Evolutionary conservation across 1,140 invertebrate genomes (phyloP).

Genomic region (Papilio helenus): DNA sequence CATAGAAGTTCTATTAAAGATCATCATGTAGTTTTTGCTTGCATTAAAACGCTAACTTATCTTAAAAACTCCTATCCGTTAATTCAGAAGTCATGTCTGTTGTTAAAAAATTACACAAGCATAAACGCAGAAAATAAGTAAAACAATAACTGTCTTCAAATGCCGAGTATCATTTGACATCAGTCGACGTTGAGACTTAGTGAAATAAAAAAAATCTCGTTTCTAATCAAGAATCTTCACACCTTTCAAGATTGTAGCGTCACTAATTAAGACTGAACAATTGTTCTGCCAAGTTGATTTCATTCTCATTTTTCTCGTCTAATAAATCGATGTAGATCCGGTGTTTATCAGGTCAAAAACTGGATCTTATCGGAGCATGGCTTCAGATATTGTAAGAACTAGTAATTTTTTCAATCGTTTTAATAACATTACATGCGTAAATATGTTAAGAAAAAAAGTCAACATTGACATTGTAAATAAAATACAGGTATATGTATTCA

Average conservation of each 20-base stretch:
- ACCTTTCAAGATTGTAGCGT: neutral
- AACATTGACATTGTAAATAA: too few species aligned
- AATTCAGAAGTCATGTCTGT: too few species aligned
- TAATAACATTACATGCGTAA: neutral
- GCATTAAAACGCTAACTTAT: neutral
- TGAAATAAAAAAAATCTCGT: neutral
- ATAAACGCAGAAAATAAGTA: too few species aligned
- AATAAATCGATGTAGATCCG: constrained; percentile 17
- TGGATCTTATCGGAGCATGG: neutral
- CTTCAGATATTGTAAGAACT: neutral
- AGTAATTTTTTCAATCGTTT: neutral
- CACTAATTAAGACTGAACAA: constrained; percentile 2
- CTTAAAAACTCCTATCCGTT: too few species aligned
- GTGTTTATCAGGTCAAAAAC: neutral
- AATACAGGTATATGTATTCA: too few species aligned
- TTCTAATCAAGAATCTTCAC: constrained; percentile 3
- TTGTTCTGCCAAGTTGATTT: constrained; percentile 14
- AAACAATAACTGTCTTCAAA: too few species aligned
- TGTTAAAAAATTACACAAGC: neutral
- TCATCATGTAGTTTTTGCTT: neutral
- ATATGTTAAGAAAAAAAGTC: neutral
- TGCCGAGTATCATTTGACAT: too few species aligned
- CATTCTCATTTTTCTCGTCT: constrained; percentile 5
- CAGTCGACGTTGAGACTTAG: neutral
- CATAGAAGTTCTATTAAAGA: neutral